Conservation (phyloP, 2,888 invertebrate genomes). For the Chesias legatella region DNA sequence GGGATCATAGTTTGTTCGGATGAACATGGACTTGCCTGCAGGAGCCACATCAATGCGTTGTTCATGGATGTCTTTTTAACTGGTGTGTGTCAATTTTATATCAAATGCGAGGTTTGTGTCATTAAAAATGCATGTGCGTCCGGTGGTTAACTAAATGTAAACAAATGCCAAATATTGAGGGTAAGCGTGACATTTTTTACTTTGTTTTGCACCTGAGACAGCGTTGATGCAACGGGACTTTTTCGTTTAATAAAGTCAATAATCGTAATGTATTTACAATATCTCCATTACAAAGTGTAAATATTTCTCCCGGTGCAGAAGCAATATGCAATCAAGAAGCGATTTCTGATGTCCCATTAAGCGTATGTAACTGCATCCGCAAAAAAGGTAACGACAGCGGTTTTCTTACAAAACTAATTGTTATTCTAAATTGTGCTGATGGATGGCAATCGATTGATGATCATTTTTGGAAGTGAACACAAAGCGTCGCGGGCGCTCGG, state of each 20-base stretch:
- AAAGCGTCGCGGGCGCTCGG: conserved; percentile 37
- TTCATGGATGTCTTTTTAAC: conserved; percentile 80
- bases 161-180: conserved; percentile 45
- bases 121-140: conserved; percentile 32
- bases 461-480: conserved; percentile 61
- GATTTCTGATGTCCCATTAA: conserved; percentile 19
- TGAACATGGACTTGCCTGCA: conserved; percentile 77
- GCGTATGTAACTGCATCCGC: conserved; percentile 10
- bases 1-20: conserved; percentile 54
- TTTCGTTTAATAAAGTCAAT: conserved; percentile 13
- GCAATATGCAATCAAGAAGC: conserved; percentile 18
- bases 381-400: conserved; percentile 12
- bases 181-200: conserved; percentile 42
- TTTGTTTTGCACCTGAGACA: conserved; percentile 24
- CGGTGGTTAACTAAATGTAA: conserved; percentile 42
- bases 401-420: conserved; percentile 22
- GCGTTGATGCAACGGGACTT: conserved; percentile 8
- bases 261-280: conserved; percentile 19
- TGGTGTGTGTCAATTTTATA: conserved; percentile 66
- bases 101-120: conserved; percentile 28
- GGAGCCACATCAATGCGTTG: conserved; percentile 77
- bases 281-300: conserved; percentile 19
- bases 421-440: conserved; percentile 21
- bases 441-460: conserved; percentile 40
- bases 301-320: conserved; percentile 11